A percentile compares a stretch with the other conserved stretches of the same genome.
Evolutionary conservation across 2,113 vertebrate species (phyloP).

Genomic region (Gasterosteus aculeatus): DNA sequence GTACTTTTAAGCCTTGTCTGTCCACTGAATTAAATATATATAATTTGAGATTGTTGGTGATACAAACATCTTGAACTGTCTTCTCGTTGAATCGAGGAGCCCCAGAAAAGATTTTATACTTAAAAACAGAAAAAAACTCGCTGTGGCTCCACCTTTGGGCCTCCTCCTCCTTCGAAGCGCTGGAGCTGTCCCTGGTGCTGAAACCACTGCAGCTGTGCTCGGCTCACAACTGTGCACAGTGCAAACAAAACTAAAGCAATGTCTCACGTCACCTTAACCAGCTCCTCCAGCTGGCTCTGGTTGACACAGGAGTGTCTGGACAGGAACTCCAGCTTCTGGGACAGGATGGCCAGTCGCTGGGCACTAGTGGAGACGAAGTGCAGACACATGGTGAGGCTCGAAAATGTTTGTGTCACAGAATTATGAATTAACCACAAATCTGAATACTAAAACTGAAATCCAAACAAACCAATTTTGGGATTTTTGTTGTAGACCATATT

Average conservation of each 20-base stretch:
- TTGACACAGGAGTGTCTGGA: constrained; percentile 91
- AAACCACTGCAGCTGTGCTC: constrained; percentile 7
- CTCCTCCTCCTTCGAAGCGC: neutral
- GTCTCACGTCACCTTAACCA: constrained; percentile 87
- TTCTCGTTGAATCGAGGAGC: neutral
- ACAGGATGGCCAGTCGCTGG: constrained; percentile 90
- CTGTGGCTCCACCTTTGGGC: neutral
- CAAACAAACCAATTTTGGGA: neutral
- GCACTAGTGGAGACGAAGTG: constrained; percentile 58
- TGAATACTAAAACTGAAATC: neutral
- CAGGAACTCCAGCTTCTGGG: constrained; percentile 93
- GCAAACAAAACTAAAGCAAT: neutral
- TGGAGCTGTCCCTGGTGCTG: constrained; percentile 73
- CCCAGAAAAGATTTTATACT: neutral
- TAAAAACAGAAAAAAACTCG: neutral
- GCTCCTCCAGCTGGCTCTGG: constrained; percentile 90
- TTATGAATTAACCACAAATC: neutral
- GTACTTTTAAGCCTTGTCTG: neutral
- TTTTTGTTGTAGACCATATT: neutral
- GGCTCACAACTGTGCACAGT: neutral
- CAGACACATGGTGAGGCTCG: neutral
- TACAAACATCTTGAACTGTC: neutral
- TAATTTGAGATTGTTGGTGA: neutral
- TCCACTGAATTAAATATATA: constrained; percentile 31
- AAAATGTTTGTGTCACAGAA: neutral